Base-by-base conservation (phyloP, 2,797 vertebrate genomes). In the Sebastes glaucus region DNA sequence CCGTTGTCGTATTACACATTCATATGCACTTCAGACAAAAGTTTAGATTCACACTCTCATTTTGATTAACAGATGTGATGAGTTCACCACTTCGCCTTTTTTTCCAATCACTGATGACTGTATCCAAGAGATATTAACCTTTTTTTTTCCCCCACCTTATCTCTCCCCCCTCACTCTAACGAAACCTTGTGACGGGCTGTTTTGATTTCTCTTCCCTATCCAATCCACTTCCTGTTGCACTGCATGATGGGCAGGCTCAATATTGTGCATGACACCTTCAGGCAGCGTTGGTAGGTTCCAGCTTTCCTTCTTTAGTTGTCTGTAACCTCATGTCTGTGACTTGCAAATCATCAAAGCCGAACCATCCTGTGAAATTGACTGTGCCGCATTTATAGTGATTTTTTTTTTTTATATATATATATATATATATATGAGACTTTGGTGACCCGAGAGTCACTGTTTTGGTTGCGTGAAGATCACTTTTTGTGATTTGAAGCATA, bases 191-290 rank as follows among this genome's bases (percentile, higher is more conserved):
- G 97, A 98, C 96, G 97, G 97, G 97, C 97, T 98, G 97, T 98
- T 97, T 98, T 98, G 97, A 97, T 98, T 93, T 98, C 97, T 98
- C 96, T 97, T 97, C 96, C 97, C 93, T 95, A 93, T 95, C 91
- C 97, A 97, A 98, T 97, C 98, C 97, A 97, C 97, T 98, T 98
- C 98, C 97, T 98, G 98, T 97, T 97, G 97, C 97, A 97, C 97
- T 99, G 98, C 98, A 99, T 99, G 98, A 98, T 99, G 98, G 97
- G 97, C 98, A 99, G 98, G 98, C 98, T 99, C 98, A 98, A 99
- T 99, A 97, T 98, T 99, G 97, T 99, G 98, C 98, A 99, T 99
- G 98, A 97, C 98, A 96, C 98, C 98, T 97, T 95, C 98, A 97
- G 96, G 97, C 95, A 97, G 97, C 96, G 93, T 99, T 99, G 98